Evolutionary conservation across 2,797 vertebrate species (phyloP), one percentile per base, ranked within the genome.

Genomic region (Enteromius mattozi): DNA sequence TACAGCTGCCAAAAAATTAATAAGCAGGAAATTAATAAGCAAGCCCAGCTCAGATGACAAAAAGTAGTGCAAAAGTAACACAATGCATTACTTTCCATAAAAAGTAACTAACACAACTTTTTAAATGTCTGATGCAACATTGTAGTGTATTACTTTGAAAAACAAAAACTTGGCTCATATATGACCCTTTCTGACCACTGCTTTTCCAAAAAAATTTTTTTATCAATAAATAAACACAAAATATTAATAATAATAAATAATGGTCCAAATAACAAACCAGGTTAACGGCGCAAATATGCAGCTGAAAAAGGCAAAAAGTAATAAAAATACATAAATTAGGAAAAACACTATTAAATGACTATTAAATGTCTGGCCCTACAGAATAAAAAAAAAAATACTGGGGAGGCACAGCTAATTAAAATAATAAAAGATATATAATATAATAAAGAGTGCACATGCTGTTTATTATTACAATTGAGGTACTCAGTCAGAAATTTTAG

Each of bases 211-310:
- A 3, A 42, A 27, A 27, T 27, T 27, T 27, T 27, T 27, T 27
- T 27, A 45, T 17, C 4, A 51, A 51, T 19, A 2, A 51, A 19
- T 19, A 51, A 51, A 51, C 6, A 19, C 17, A 51, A 51, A 51
- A 54, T 6, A 6, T 6, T 12, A 45, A 45, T 19, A 17, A 51
- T 7, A 37, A 8, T 37, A 49, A 79, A 78, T 78, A 70, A 47
- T 35, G 75, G 35, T 54, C 47, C 42, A 42, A 42, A 47, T 49
- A 82, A 69, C 70, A 84, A 21, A 71, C 68, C 24, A 54, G 21
- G 69, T 83, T 87, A 49, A 78, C 85, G 14, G 63, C 74, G 71
- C 37, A 54, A 83, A 81, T 76, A 78, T 59, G 78, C 71, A 80
- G 51, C 27, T 83, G 59, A 85, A 56, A 81, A 27, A 35, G 37